Evolutionary conservation across 2,888 invertebrate genomes (phyloP).

Genomic region (Pandemis heparana): DNA sequence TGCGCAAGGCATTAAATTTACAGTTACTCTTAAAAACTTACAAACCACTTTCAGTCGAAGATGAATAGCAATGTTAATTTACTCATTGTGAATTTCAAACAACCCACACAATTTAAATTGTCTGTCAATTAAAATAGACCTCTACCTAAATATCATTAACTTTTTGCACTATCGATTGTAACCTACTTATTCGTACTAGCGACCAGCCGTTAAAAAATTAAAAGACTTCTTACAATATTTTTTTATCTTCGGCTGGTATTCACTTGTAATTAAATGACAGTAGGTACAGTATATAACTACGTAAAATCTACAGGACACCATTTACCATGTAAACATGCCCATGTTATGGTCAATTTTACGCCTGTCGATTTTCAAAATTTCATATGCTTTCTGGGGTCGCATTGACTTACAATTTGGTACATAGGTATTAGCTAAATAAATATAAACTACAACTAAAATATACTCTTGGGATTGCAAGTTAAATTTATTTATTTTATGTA

Average conservation of each 20-base stretch:
- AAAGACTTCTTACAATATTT: neutral
- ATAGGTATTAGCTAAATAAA: no score
- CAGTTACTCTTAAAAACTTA: neutral
- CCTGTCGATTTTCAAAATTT: neutral
- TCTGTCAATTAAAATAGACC: conserved; percentile 2
- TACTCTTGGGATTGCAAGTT: no score
- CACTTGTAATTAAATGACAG: no score
- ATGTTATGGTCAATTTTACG: neutral
- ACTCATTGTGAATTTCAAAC: conserved; percentile 10
- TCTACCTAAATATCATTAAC: conserved; percentile 27
- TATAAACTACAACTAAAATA: no score
- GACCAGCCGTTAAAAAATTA: neutral
- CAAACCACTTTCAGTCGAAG: neutral
- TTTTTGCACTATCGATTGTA: conserved; percentile 17
- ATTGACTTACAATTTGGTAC: no score
- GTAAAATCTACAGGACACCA: no score
- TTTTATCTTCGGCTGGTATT: no score
- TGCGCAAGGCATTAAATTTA: neutral
- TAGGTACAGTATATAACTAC: no score
- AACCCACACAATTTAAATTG: conserved; percentile 10
- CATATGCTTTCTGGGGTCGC: no score
- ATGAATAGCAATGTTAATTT: neutral
- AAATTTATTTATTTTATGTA: no score
- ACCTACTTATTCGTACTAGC: neutral
- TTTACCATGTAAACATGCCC: no score